A percentile compares a stretch with the other conserved stretches of the same genome.
Conservation (phyloP, 2,797 vertebrate genomes). For the Micropoecilia bifurca region DNA sequence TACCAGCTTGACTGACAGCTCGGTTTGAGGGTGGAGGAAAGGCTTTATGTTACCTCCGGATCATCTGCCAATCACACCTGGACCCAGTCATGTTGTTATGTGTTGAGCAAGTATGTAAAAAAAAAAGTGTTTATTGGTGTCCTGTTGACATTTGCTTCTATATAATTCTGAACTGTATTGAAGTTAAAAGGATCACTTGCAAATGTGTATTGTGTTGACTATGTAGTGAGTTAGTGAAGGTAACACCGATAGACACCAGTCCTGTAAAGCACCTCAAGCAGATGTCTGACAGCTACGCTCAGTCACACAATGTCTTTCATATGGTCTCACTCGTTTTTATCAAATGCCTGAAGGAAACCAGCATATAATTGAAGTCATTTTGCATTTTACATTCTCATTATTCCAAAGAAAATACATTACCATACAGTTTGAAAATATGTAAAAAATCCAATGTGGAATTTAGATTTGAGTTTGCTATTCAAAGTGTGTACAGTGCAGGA, state of each 20-base stretch:
- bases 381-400: background rate
- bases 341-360: background rate
- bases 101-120: constrained; percentile 13
- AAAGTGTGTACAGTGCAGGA: background rate
- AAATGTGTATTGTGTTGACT: constrained; percentile 15
- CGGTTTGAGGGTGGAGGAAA: constrained; percentile 64
- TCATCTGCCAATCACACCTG: constrained; percentile 66
- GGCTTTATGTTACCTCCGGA: constrained; percentile 63
- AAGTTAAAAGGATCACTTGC: constrained; percentile 7
- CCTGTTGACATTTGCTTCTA: background rate
- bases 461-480: background rate
- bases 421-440: background rate
- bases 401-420: background rate
- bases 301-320: background rate
- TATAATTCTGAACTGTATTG: constrained; percentile 5
- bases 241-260: background rate
- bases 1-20: constrained; percentile 63
- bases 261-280: background rate
- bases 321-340: background rate
- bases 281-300: background rate
- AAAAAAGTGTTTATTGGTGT: background rate
- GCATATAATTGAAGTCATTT: background rate
- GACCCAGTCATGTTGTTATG: constrained; percentile 51
- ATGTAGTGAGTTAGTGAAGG: background rate
- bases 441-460: background rate